Evolutionary conservation across 2,797 vertebrate species (phyloP), one percentile per base, ranked within the genome.

Genomic region (Tragelaphus oryx): DNA sequence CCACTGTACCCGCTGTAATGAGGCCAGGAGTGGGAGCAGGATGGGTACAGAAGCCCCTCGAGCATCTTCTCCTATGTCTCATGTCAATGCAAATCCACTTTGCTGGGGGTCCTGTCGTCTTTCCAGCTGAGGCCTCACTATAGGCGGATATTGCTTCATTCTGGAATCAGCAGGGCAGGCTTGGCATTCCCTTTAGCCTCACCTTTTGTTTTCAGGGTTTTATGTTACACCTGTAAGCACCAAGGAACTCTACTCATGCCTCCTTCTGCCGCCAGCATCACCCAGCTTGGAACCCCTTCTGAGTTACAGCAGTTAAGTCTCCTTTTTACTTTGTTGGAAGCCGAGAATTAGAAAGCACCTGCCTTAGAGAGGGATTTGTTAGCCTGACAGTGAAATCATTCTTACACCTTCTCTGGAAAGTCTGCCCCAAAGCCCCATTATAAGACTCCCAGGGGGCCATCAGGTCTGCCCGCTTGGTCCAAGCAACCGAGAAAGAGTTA

Each of bases 21-120:
- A 71, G 28, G 26, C 6, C 17, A 18, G 5, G 2, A 65, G 10
- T 26, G 30, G 44, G 0, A 33, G n/a, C 10, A 0, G 59, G 17
- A 24, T 24, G 16, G 17, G 4, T 4, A 12, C 55, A 52, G 78
- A 91, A n/a, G 44, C n/a, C 71, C 5, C 10, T 14, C 17, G 26
- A 44, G n/a, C 4, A 28, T 28, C 52, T 33, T 3, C 5, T 26
- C 20, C 4, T 26, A 17, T 44, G 33, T 48, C 46, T 93, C 48
- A 52, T 50, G 37, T 28, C 24, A 7, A 28, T 4, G 30, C 17
- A 33, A 54, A 59, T 60, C 16, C 18, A n/a, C 60, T 75, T 37
- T 65, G 2, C 30, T 65, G 20, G 26, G 18, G 10, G 30, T 11
- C 16, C 28, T 33, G 2, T 41, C 37, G 44, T 37, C 33, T 50